Percentiles rank a stretch among this genome's conserved stretches.
phyloP scores from a whole-genome alignment of 2,113 vertebrate species.

The Ia io region DNA sequence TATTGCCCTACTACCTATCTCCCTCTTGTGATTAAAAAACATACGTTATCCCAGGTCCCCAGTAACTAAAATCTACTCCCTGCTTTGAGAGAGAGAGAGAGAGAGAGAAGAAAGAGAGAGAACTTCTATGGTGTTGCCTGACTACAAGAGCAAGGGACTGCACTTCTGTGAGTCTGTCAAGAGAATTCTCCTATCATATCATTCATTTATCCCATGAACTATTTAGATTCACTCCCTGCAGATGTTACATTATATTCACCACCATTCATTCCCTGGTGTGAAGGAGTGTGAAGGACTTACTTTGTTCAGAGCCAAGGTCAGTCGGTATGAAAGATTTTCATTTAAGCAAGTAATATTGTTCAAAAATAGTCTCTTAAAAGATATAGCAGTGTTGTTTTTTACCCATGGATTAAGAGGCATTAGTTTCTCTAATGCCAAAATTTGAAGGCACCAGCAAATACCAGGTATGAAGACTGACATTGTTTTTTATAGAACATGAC shows the following conservation, averaged over 20 bases:
- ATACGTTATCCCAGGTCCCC: neutral
- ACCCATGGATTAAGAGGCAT: neutral
- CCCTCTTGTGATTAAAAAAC: neutral
- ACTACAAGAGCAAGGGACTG: neutral
- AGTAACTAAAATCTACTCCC: neutral
- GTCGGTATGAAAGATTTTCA: slow-evolving; percentile 26
- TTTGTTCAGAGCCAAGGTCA: slow-evolving; percentile 12
- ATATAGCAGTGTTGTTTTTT: neutral
- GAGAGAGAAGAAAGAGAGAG: neutral
- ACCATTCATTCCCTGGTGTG: neutral
- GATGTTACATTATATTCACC: neutral
- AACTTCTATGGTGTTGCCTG: neutral
- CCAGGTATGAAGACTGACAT: slow-evolving; percentile 30
- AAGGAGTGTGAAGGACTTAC: neutral
- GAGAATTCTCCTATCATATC: neutral
- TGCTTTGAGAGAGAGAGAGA: neutral
- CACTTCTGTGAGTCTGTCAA: neutral
- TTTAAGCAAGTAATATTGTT: neutral
- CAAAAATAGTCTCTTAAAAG: neutral
- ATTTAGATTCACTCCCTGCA: neutral
- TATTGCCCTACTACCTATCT: neutral
- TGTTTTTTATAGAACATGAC: slow-evolving; percentile 51
- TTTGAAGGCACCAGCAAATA: slow-evolving; percentile 36
- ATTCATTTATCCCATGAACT: neutral
- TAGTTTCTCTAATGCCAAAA: slow-evolving; percentile 19